A percentile compares a stretch with the other conserved stretches of the same genome.
Evolutionary conservation across 2,113 vertebrate species (phyloP).

Genomic region (Leiothrix lutea): DNA sequence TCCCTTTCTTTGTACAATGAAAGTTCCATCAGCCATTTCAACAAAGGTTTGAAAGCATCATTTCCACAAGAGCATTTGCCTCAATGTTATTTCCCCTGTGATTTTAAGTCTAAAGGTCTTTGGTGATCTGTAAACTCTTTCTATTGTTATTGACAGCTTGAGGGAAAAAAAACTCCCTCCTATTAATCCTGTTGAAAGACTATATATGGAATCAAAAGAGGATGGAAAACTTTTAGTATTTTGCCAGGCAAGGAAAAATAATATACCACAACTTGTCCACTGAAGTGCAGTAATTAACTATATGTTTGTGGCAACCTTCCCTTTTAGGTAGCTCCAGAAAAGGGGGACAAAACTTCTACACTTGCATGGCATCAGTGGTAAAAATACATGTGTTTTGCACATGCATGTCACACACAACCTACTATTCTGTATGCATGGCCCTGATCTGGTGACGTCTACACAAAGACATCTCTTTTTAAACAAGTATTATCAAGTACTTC

Average conservation of each 20-base stretch:
- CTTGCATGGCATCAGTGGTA: not conserved
- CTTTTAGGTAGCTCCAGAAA: not conserved
- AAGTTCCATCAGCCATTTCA: not conserved
- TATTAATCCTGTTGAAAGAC: not conserved
- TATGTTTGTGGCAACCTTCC: not conserved
- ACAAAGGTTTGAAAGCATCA: not conserved
- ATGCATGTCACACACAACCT: not conserved
- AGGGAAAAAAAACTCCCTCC: not conserved
- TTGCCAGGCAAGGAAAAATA: not conserved
- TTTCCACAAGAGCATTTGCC: not conserved
- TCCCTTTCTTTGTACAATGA: not conserved
- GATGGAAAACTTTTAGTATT: not conserved
- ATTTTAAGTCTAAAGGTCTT: not conserved
- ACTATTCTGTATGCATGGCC: fast-evolving
- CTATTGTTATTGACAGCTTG: not conserved
- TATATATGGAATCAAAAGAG: not conserved
- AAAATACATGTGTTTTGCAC: not conserved
- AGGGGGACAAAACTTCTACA: not conserved
- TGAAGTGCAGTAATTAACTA: not conserved
- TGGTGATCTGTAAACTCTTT: not conserved
- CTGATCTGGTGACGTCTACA: not conserved
- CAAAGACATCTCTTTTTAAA: not conserved
- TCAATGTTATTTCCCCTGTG: not conserved
- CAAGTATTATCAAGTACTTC: not conserved
- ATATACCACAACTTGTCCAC: not conserved